These are phyloP conservation scores for Stenolophus ochropezus DNA, from an alignment of 2,888 invertebrate species.

Conservation along the genomic window DNA sequence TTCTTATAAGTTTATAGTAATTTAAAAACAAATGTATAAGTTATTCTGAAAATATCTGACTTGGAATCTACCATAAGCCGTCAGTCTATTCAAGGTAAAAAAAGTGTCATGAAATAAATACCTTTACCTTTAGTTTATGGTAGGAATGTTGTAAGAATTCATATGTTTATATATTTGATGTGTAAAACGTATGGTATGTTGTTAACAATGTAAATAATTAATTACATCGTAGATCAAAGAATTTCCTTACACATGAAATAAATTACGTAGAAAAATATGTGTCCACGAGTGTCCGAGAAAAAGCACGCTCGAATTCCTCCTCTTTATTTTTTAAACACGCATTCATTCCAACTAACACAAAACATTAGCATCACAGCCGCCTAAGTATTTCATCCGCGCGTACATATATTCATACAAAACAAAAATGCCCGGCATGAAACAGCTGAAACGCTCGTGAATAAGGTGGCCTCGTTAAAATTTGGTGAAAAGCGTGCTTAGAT, in stretches of 20 bases:
- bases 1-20: too few relatives aligned
- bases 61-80: too few relatives aligned
- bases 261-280: conserved; percentile 31
- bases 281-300: not conserved
- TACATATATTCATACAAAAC: conserved; percentile 34
- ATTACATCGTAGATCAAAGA: conserved; percentile 23
- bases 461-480: conserved; percentile 47
- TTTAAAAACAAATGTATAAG: too few relatives aligned
- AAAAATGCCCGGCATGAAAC: conserved; percentile 32
- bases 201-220: not conserved
- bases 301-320: conserved; percentile 11
- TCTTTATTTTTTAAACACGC: conserved; percentile 29
- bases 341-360: conserved; percentile 24
- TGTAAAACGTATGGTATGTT: too few relatives aligned
- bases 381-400: conserved; percentile 11
- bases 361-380: not conserved
- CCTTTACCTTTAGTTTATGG: too few relatives aligned
- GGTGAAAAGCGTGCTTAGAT: conserved; percentile 43
- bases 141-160: too few relatives aligned
- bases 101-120: too few relatives aligned
- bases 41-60: too few relatives aligned
- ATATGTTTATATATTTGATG: too few relatives aligned
- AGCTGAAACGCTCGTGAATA: conserved; percentile 38
- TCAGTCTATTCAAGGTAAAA: too few relatives aligned
- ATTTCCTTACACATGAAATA: conserved; percentile 24